Evolutionary conservation across 2,113 vertebrate species (phyloP).

Genomic region (Chlamydotis undulata): DNA sequence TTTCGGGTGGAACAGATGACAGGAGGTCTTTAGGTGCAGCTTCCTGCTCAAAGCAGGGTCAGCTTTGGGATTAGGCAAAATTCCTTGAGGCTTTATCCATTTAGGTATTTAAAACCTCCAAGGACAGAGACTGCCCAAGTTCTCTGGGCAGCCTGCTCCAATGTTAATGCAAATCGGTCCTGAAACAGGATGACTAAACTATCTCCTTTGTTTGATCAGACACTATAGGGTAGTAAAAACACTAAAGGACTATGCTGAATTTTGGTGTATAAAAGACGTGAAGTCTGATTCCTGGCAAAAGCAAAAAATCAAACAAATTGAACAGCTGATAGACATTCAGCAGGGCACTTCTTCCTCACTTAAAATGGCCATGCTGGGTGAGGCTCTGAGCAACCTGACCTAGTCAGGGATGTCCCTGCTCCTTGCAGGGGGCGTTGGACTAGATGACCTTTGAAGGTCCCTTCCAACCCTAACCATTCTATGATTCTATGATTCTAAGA

Average conservation of each 20-base stretch:
- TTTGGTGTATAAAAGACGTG: not conserved
- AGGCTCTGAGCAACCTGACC: too few relatives aligned
- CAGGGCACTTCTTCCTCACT: not conserved
- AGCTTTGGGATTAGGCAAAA: not conserved
- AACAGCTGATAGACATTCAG: not conserved
- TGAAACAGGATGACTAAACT: not conserved
- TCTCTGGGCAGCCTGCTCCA: not conserved
- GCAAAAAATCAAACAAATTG: not conserved
- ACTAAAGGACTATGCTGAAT: not conserved
- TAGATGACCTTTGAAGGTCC: too few relatives aligned
- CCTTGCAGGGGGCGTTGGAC: too few relatives aligned
- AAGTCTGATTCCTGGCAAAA: not conserved
- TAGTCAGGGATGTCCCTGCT: too few relatives aligned
- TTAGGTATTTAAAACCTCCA: not conserved
- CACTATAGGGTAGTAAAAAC: not conserved
- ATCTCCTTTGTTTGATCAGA: not conserved
- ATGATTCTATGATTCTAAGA: too few relatives aligned
- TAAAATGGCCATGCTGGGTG: not conserved
- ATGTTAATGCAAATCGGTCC: not conserved
- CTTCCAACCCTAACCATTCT: too few relatives aligned
- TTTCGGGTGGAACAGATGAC: not conserved
- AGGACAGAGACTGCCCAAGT: not conserved
- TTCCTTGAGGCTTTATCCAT: not conserved
- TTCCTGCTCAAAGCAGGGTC: not conserved
- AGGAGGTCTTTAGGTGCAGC: not conserved